A percentile compares a stretch with the other conserved stretches of the same genome.
phyloP scores from a whole-genome alignment of 1,140 invertebrate species.

The Aphelinus certus region DNA sequence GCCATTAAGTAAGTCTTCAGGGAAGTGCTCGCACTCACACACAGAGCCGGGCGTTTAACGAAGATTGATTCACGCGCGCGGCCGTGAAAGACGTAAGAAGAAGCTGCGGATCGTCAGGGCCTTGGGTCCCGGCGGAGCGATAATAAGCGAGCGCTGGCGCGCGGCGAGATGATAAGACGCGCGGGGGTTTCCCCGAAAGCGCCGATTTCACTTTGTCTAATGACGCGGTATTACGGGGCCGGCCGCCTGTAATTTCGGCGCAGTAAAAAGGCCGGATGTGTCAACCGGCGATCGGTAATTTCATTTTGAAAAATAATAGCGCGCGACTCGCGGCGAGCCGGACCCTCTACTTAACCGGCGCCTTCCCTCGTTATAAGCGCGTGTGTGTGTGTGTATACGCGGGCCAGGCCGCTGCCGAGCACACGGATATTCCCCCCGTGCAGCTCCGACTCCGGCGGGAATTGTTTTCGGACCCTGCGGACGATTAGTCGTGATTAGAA shows the following conservation, averaged over 20 bases:
- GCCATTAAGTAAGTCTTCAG: slow-evolving; percentile 14
- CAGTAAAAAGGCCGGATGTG: slow-evolving; percentile 1
- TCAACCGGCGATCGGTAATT: slow-evolving; percentile 15
- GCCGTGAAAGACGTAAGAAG: too few relatives aligned
- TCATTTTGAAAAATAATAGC: slow-evolving; percentile 37
- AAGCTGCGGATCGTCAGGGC: too few relatives aligned
- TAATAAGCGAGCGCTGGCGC: too few relatives aligned
- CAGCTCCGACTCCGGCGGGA: not conserved
- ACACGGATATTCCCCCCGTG: too few relatives aligned
- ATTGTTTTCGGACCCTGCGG: slow-evolving; percentile 44
- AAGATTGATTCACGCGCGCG: too few relatives aligned
- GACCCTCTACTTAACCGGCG: slow-evolving; percentile 55
- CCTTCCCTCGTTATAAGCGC: slow-evolving; percentile 45
- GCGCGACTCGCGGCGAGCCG: not conserved
- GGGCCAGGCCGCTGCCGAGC: too few relatives aligned
- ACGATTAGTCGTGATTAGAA: slow-evolving; percentile 45
- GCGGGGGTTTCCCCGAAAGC: slow-evolving; percentile 30
- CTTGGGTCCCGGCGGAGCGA: too few relatives aligned
- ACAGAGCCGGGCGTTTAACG: too few relatives aligned
- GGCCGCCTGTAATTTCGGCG: slow-evolving; percentile 22
- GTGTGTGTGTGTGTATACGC: too few relatives aligned
- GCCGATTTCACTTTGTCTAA: slow-evolving; percentile 38
- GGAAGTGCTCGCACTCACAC: not conserved
- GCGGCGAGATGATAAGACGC: too few relatives aligned
- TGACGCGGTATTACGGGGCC: slow-evolving; percentile 31